These are phyloP conservation scores for Arremon aurantiirostris DNA, from an alignment of 2,797 vertebrate species.

Conservation along the genomic window DNA sequence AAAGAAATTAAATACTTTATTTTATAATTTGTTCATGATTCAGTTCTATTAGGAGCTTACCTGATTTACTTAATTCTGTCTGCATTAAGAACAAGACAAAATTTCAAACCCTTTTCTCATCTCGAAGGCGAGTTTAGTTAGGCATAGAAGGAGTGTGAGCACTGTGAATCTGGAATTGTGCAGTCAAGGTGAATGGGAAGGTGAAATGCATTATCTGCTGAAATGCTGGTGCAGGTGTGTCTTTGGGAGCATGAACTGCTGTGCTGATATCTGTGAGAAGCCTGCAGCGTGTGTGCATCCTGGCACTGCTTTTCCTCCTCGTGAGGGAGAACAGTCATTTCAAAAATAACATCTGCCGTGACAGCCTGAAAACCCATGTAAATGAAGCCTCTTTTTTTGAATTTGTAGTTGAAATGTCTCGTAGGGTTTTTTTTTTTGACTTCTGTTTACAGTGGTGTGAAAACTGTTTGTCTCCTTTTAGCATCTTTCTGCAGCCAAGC, in stretches of 20 bases:
- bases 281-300: neutral
- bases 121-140: neutral
- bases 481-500: neutral
- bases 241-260: neutral
- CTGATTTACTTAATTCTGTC: neutral
- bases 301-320: neutral
- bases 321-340: neutral
- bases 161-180: neutral
- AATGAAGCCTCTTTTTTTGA: neutral
- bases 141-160: neutral
- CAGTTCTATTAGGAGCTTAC: neutral
- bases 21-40: constrained; percentile 11
- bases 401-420: neutral
- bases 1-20: neutral
- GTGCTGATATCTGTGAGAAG: neutral
- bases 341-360: neutral
- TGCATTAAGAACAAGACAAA: neutral
- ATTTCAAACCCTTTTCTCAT: neutral
- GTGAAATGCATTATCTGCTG: constrained; percentile 9
- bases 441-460: neutral
- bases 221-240: neutral
- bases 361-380: neutral
- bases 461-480: neutral
- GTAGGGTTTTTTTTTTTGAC: neutral
- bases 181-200: constrained; percentile 1